A percentile compares a stretch with the other conserved stretches of the same genome.
phyloP scores from a whole-genome alignment of 2,888 invertebrate species.

The Brachyopa scutellaris region DNA sequence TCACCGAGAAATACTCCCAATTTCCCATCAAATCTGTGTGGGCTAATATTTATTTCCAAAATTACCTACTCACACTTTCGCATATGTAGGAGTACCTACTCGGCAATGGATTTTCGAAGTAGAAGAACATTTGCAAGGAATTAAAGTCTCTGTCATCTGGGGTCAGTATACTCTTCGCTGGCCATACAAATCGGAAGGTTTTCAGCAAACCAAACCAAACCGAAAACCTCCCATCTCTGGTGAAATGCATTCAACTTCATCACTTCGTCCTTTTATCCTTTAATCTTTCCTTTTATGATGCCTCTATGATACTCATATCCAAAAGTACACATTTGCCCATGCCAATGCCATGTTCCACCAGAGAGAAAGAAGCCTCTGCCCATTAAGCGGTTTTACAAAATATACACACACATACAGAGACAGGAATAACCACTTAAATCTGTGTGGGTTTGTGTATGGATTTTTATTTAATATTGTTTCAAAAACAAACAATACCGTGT shows the following conservation, averaged over 20 bases:
- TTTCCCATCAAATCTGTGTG: conserved; percentile 63
- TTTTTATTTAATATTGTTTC: conserved; percentile 71
- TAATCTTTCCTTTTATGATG: conserved; percentile 63
- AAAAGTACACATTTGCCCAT: conserved; percentile 42
- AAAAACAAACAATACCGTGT: conserved; percentile 60
- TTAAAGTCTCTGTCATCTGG: conserved; percentile 39
- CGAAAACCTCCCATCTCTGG: conserved; percentile 60
- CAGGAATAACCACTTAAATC: conserved; percentile 46
- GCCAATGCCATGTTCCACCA: conserved; percentile 4
- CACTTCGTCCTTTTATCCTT: conserved; percentile 70
- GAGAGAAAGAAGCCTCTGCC: conserved; percentile 30
- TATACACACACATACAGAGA: conserved; percentile 25
- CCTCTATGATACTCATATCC: conserved; percentile 20
- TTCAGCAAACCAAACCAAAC: conserved; percentile 25
- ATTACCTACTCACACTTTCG: conserved; percentile 24
- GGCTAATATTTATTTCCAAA: conserved; percentile 59
- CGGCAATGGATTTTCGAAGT: conserved; percentile 21
- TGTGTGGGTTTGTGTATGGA: conserved; percentile 33
- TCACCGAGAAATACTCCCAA: conserved; percentile 58
- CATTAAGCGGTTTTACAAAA: conserved; percentile 58
- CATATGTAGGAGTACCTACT: background rate
- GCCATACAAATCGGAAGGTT: conserved; percentile 54
- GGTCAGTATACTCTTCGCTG: conserved; percentile 46
- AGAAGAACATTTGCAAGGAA: conserved; percentile 42
- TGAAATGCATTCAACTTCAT: conserved; percentile 71